Evolutionary conservation across 2,113 vertebrate species (phyloP), one percentile per base, ranked within the genome.

Genomic region (Rhea americana): DNA sequence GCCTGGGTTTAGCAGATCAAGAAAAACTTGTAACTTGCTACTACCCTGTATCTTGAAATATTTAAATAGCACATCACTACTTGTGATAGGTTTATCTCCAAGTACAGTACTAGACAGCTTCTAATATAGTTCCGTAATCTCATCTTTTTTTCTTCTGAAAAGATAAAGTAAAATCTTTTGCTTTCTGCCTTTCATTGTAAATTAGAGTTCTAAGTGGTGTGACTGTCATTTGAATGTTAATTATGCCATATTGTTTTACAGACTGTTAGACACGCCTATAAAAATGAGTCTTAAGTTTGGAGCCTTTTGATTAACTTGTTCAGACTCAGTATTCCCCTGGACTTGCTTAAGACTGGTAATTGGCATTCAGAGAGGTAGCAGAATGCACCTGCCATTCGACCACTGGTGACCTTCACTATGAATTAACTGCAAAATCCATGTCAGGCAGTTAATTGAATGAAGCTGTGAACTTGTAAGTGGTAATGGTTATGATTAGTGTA

Each of bases 391-490:
- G 96, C 89, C 97, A 92, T 89, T 93, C 92, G 95, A 97, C 95
- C 94, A 96, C 61, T 86, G 76, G 83, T 85, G 94, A 97, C 96
- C 96, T 97, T 96, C 93, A 76, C 89, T 82, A 68, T 21, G 93
- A 96, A 97, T 97, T 97, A 96, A 96, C 90, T 94, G 71, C 91
- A 97, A 96, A 97, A 95, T 93, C 91, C 93, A 79, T 97, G 96
- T 97, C 95, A 95, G 83, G 53, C 85, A 94, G 94, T 93, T 97
- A 97, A 97, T 97, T 97, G 95, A 97, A 97, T 91, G 93, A 97
- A 96, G 85, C 93, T 90, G 75, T 94, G 86, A 93, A 95, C 95
- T 96, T 97, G 95, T 97, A 96, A 96, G 88, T 94, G 74, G 91
- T 91, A 95, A 97, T 96, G 95, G 92, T 96, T 97, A 92, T 97